phyloP scores from a whole-genome alignment of 2,888 invertebrate genomes.

The Yponomeuta malinellus region DNA sequence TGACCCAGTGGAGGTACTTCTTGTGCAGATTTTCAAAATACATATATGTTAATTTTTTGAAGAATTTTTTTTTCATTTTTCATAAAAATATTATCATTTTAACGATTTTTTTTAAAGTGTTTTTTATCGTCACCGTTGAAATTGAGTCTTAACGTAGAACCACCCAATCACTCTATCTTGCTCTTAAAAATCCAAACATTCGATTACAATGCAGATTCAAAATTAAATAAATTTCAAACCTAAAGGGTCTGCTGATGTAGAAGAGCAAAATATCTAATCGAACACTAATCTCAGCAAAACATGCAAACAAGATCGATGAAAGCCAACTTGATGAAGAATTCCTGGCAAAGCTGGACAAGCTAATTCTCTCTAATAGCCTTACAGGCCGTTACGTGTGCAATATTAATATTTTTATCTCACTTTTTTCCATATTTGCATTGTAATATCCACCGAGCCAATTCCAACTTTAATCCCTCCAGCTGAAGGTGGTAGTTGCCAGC shows the following conservation, averaged over 20 bases:
- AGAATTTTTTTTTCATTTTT: too few species aligned
- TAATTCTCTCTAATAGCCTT: background rate
- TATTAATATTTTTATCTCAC: background rate
- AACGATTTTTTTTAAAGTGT: too few species aligned
- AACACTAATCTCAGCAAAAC: background rate
- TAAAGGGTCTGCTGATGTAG: background rate
- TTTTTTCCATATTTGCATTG: slow-evolving; percentile 6
- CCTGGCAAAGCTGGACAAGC: background rate
- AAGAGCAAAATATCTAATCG: background rate
- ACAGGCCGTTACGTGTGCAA: background rate
- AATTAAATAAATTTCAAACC: too few species aligned
- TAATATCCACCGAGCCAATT: background rate
- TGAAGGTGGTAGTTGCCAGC: background rate
- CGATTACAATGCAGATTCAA: too few species aligned
- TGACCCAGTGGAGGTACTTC: too few species aligned
- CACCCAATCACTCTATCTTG: too few species aligned
- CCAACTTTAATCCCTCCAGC: background rate
- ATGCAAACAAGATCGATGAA: background rate
- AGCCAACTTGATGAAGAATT: background rate
- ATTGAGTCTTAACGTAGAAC: too few species aligned
- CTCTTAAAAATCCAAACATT: too few species aligned
- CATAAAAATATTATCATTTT: too few species aligned
- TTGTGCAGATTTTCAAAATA: too few species aligned
- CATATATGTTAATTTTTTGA: too few species aligned
- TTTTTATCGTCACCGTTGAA: too few species aligned